These are phyloP conservation scores for Pteropus alecto DNA, from an alignment of 2,113 vertebrate genomes.

Conservation along the genomic window DNA sequence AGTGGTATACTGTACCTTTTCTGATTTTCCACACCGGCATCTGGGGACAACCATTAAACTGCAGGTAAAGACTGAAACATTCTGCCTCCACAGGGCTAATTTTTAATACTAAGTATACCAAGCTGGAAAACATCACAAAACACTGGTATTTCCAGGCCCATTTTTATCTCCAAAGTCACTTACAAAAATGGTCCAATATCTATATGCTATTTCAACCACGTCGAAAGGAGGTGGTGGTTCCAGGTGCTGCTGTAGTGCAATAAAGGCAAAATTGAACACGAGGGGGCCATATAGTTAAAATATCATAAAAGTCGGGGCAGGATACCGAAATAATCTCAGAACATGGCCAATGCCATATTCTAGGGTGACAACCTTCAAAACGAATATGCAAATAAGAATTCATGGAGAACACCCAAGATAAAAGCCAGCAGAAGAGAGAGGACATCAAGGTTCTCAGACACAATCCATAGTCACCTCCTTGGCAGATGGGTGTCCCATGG, in stretches of 20 bases:
- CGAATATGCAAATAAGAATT: background rate
- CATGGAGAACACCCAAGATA: background rate
- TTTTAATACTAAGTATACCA: background rate
- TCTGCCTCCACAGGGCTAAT: background rate
- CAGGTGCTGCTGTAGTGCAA: background rate
- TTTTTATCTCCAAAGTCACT: conserved; percentile 14
- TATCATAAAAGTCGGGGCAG: background rate
- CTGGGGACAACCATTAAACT: background rate
- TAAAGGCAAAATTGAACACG: background rate
- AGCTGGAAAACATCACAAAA: background rate
- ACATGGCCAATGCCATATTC: background rate
- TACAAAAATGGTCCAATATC: background rate
- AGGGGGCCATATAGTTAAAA: background rate
- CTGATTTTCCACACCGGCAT: background rate
- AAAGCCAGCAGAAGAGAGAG: background rate
- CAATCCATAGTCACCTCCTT: background rate
- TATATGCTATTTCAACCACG: background rate
- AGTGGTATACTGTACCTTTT: background rate
- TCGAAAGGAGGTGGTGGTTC: background rate
- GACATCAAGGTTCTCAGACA: background rate
- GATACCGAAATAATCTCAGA: conserved; percentile 20
- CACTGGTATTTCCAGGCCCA: background rate
- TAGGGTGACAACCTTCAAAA: background rate
- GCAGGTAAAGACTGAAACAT: background rate
- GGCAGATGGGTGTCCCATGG: background rate